These are phyloP conservation scores for Podarcis muralis DNA, from an alignment of 2,113 vertebrate species.

Conservation along the genomic window DNA sequence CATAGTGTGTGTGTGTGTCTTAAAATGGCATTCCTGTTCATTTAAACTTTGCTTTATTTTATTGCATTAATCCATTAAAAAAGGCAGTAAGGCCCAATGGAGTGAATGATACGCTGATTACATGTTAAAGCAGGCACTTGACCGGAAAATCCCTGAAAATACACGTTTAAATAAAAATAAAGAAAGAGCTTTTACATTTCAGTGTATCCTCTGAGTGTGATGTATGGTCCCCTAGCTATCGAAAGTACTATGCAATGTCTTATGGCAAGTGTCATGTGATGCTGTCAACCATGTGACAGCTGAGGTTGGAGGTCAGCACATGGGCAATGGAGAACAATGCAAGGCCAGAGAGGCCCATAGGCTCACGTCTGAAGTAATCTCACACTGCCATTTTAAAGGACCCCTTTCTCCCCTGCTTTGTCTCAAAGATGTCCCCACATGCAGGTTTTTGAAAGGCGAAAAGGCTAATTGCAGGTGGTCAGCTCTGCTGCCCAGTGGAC, in stretches of 20 bases:
- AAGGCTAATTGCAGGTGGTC: conserved; percentile 21
- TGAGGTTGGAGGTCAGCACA: neutral
- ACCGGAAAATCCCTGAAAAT: too few relatives aligned
- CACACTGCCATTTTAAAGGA: neutral
- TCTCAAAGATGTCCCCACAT: neutral
- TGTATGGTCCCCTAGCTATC: neutral
- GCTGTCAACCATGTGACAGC: neutral
- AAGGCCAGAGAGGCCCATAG: too few relatives aligned
- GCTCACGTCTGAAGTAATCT: neutral
- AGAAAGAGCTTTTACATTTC: too few relatives aligned
- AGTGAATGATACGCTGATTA: too few relatives aligned
- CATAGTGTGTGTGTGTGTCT: too few relatives aligned
- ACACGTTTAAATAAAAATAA: too few relatives aligned
- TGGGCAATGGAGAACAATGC: neutral
- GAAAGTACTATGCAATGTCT: neutral
- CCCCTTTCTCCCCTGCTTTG: neutral
- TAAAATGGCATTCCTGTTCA: too few relatives aligned
- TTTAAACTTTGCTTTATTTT: too few relatives aligned
- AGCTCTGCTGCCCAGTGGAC: conserved; percentile 9
- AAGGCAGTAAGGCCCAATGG: too few relatives aligned
- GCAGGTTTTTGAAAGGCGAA: neutral
- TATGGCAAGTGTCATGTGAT: neutral
- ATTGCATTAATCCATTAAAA: too few relatives aligned
- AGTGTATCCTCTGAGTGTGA: neutral
- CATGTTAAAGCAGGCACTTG: too few relatives aligned